Conservation (phyloP, 2,797 vertebrate species). For the Acanthurus leucopareius region DNA sequence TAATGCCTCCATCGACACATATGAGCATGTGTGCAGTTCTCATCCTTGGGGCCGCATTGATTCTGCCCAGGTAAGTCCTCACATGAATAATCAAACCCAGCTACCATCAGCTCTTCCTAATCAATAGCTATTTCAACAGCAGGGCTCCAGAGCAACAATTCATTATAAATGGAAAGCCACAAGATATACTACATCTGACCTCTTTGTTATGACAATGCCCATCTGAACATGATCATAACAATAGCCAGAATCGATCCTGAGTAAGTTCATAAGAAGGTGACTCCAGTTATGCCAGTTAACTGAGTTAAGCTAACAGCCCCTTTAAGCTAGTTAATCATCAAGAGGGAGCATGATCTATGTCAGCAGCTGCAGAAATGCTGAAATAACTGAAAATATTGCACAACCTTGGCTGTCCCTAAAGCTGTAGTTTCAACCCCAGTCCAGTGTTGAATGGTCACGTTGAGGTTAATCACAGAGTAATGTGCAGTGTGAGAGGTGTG, state of each 20-base stretch:
- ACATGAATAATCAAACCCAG: conserved; percentile 81
- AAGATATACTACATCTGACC: conserved; percentile 78
- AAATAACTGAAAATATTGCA: conserved; percentile 65
- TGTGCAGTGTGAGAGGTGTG: conserved; percentile 27
- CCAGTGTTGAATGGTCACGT: conserved; percentile 51
- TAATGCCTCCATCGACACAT: conserved; percentile 43
- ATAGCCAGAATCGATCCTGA: conserved; percentile 70
- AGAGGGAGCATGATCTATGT: conserved; percentile 54
- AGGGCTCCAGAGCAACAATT: conserved; percentile 71
- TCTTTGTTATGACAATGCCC: conserved; percentile 79
- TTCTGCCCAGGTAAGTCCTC: conserved; percentile 72
- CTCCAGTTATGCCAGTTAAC: conserved; percentile 76
- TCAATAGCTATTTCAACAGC: conserved; percentile 82
- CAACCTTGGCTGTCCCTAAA: conserved; percentile 56
- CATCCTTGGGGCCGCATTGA: conserved; percentile 75
- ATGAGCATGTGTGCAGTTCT: conserved; percentile 60
- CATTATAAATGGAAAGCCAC: conserved; percentile 78
- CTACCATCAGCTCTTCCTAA: conserved; percentile 73
- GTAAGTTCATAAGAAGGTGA: conserved; percentile 81
- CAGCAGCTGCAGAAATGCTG: conserved; percentile 55
- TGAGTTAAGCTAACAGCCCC: conserved; percentile 56
- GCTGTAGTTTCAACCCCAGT: conserved; percentile 23
- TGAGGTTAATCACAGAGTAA: conserved; percentile 66
- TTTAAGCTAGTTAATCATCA: conserved; percentile 66
- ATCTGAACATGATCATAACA: conserved; percentile 78